These are phyloP conservation scores for Symphodus melops DNA, from an alignment of 2,113 vertebrate species.

Conservation along the genomic window DNA sequence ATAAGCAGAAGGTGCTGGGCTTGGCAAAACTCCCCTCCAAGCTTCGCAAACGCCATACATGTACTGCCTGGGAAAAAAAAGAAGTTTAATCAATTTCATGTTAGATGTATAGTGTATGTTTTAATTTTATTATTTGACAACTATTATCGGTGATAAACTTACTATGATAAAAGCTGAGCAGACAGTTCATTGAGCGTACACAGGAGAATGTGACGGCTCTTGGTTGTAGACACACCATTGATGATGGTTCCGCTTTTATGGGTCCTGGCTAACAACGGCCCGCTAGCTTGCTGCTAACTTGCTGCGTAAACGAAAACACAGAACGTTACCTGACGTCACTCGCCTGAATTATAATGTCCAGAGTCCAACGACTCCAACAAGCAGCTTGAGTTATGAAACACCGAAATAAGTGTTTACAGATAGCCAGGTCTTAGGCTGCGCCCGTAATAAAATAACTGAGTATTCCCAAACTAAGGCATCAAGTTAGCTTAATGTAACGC, in stretches of 20 bases:
- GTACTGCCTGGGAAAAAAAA: slow-evolving; percentile 84
- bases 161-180: slow-evolving; percentile 73
- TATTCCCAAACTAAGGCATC: too few species aligned
- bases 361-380: too few species aligned
- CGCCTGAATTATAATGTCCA: accelerated
- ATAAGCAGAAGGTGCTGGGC: slow-evolving; percentile 97
- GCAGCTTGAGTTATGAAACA: neutral
- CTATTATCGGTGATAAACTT: slow-evolving; percentile 23
- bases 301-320: neutral
- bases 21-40: slow-evolving; percentile 98
- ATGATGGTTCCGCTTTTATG: slow-evolving; percentile 70
- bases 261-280: slow-evolving; percentile 70
- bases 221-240: slow-evolving; percentile 85
- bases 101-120: too few species aligned
- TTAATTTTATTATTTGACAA: neutral
- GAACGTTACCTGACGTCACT: neutral
- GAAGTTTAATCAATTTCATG: too few species aligned
- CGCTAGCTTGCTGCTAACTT: slow-evolving; percentile 68
- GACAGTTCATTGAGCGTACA: slow-evolving; percentile 78
- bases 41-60: slow-evolving; percentile 99
- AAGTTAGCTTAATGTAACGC: neutral
- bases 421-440: too few species aligned
- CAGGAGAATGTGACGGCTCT: slow-evolving; percentile 76
- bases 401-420: too few species aligned
- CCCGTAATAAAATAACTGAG: too few species aligned